Percentiles rank a stretch among this genome's conserved stretches.
These are phyloP conservation scores for Epinephelus coioides DNA, from an alignment of 2,797 vertebrate species.

Conservation along the genomic window DNA sequence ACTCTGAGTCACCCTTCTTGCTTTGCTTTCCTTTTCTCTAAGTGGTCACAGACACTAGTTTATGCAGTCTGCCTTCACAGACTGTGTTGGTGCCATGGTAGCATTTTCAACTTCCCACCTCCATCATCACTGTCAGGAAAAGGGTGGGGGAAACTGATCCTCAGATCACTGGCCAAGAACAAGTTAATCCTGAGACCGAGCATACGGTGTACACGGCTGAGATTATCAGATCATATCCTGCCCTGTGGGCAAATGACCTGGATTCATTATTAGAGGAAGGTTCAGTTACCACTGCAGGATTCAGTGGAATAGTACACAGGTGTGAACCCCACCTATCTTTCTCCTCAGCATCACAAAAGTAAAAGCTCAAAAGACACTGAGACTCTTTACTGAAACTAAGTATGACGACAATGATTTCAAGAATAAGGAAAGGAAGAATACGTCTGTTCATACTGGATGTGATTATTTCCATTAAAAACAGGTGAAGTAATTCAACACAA, in stretches of 20 bases:
- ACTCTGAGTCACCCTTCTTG: not conserved
- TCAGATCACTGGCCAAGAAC: conserved; percentile 10
- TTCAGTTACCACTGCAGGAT: conserved; percentile 42
- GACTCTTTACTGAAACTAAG: conserved; percentile 14
- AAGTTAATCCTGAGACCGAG: conserved; percentile 34
- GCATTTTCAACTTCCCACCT: conserved; percentile 5
- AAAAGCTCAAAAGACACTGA: conserved; percentile 33
- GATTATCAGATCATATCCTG: conserved; percentile 44
- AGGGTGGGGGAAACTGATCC: conserved; percentile 22
- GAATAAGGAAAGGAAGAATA: not conserved
- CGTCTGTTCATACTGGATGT: not conserved
- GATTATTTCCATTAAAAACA: not conserved
- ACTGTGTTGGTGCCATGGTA: not conserved
- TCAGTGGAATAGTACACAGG: conserved; percentile 27
- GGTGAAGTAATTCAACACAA: not conserved
- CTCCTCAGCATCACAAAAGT: conserved; percentile 33
- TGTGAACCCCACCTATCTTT: conserved; percentile 42
- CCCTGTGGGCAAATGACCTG: conserved; percentile 53
- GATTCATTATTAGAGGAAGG: conserved; percentile 42
- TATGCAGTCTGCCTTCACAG: not conserved
- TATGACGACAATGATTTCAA: conserved; percentile 9
- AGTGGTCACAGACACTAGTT: not conserved
- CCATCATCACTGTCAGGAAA: conserved; percentile 11
- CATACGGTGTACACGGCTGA: not conserved
- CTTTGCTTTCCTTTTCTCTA: not conserved